Conservation (phyloP, 2,113 vertebrate genomes). For the Crotalus tigris region DNA sequence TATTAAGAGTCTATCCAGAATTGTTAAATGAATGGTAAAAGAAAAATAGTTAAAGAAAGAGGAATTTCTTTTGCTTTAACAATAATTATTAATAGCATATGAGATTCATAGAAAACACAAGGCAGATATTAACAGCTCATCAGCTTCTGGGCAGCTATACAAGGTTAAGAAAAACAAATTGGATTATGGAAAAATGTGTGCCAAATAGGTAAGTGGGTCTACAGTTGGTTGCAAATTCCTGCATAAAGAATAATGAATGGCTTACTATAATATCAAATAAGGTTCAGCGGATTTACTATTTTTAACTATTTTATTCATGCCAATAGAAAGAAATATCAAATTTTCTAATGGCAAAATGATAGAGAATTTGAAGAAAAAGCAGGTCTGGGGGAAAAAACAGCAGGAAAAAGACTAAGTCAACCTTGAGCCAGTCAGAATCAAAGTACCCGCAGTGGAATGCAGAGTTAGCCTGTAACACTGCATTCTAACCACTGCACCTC, state of each 20-base stretch:
- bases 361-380: background rate
- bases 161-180: constrained; percentile 46
- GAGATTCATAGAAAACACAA: constrained; percentile 57
- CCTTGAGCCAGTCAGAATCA: too few species aligned
- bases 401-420: too few species aligned
- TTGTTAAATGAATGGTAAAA: constrained; percentile 45
- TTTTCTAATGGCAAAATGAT: background rate
- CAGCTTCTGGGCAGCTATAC: constrained; percentile 53
- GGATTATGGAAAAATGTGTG: background rate
- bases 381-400: background rate
- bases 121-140: constrained; percentile 64
- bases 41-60: constrained; percentile 19
- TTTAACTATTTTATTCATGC: background rate
- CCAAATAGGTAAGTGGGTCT: constrained; percentile 25
- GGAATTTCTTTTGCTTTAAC: constrained; percentile 43
- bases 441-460: too few species aligned
- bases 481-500: too few species aligned
- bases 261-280: background rate
- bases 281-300: background rate
- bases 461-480: too few species aligned
- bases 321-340: background rate
- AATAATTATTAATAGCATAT: constrained; percentile 56
- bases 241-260: constrained; percentile 8
- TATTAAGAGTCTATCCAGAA: constrained; percentile 27
- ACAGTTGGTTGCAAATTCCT: constrained; percentile 20